phyloP scores from a whole-genome alignment of 2,888 invertebrate species.

The Agrenia bidenticulata region DNA sequence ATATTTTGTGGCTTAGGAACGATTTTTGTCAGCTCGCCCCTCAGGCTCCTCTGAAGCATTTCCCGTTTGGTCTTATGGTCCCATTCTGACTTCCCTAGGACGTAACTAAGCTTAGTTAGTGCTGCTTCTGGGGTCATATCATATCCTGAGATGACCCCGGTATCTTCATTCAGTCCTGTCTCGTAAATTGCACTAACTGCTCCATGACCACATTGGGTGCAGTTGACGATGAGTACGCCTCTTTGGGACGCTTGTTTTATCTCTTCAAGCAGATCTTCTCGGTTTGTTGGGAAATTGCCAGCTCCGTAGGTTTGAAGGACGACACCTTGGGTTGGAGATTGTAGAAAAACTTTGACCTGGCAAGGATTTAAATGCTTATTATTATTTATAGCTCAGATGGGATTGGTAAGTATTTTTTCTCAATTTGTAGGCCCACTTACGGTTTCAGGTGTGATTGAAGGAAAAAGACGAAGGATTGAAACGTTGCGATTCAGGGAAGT shows the following conservation, averaged over 20 bases:
- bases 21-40: conserved; percentile 73
- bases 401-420: neutral
- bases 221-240: conserved; percentile 85
- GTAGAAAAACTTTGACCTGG: conserved; percentile 58
- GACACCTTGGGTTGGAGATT: conserved; percentile 77
- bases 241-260: conserved; percentile 70
- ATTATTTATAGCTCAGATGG: neutral
- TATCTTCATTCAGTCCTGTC: conserved; percentile 63
- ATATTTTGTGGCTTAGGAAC: conserved; percentile 36
- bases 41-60: conserved; percentile 75
- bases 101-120: conserved; percentile 84
- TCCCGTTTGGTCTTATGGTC: conserved; percentile 66
- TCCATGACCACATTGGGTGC: conserved; percentile 83
- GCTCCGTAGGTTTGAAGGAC: conserved; percentile 90
- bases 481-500: conserved; percentile 78
- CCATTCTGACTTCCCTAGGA: conserved; percentile 76
- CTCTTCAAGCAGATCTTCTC: conserved; percentile 74
- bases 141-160: conserved; percentile 65
- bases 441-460: conserved; percentile 81
- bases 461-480: conserved; percentile 82
- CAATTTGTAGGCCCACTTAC: conserved; percentile 54
- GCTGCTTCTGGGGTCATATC: conserved; percentile 96
- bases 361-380: conserved; percentile 29
- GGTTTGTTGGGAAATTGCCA: conserved; percentile 86
- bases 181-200: conserved; percentile 76